Evolutionary conservation across 2,113 vertebrate genomes (phyloP).

Genomic region (Urocolius indicus): DNA sequence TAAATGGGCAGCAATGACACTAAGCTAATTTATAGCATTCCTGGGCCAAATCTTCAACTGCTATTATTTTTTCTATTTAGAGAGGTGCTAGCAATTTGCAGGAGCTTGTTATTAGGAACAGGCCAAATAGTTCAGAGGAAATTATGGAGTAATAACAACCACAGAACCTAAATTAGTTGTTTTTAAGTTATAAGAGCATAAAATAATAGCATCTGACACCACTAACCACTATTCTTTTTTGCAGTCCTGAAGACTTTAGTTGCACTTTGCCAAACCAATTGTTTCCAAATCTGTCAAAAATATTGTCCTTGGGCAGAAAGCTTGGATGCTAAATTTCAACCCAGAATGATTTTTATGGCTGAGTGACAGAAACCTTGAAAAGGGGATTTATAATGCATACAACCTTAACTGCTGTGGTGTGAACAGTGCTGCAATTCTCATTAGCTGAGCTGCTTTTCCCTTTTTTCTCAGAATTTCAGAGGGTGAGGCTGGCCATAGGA

Average conservation of each 20-base stretch:
- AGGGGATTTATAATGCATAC: constrained; percentile 45
- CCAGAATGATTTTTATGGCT: constrained; percentile 59
- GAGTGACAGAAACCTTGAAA: constrained; percentile 59
- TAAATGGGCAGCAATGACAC: not conserved
- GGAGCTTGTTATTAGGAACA: constrained; percentile 41
- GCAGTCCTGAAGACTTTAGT: constrained; percentile 12
- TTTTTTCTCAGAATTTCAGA: constrained; percentile 55
- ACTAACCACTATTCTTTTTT: constrained; percentile 58
- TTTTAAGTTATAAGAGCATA: constrained; percentile 63
- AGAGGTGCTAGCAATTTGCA: constrained; percentile 42
- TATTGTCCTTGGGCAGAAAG: constrained; percentile 65
- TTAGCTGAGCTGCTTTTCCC: constrained; percentile 30
- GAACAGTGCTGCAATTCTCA: constrained; percentile 58
- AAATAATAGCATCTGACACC: constrained; percentile 71
- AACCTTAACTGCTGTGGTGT: constrained; percentile 8
- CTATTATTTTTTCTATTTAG: constrained; percentile 38
- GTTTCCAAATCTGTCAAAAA: constrained; percentile 72
- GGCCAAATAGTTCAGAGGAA: constrained; percentile 48
- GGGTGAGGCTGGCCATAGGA: constrained; percentile 37
- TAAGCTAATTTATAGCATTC: constrained; percentile 20
- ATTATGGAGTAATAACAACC: constrained; percentile 59
- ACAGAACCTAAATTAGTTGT: constrained; percentile 54
- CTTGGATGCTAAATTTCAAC: constrained; percentile 58
- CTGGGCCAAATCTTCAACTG: not conserved
- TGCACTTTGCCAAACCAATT: constrained; percentile 60